phyloP scores from a whole-genome alignment of 2,797 vertebrate genomes.

The Philypnodon macrostomus region DNA sequence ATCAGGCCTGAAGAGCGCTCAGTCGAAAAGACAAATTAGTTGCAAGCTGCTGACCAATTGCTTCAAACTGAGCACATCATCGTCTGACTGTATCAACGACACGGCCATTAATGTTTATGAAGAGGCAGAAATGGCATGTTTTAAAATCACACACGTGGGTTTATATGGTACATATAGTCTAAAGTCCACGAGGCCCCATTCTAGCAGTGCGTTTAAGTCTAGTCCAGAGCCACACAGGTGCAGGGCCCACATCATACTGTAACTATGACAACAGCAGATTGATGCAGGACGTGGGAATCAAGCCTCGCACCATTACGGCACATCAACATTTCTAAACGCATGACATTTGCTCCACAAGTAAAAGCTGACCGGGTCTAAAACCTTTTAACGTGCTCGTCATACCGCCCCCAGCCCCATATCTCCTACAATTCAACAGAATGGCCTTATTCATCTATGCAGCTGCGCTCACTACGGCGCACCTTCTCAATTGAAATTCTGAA shows the following conservation, averaged over 20 bases:
- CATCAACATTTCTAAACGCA: constrained; percentile 5
- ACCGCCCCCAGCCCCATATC: constrained; percentile 62
- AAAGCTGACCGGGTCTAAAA: constrained; percentile 20
- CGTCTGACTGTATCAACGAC: constrained; percentile 57
- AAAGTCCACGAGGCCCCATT: constrained; percentile 49
- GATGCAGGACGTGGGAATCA: constrained; percentile 80
- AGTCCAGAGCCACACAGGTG: constrained; percentile 78
- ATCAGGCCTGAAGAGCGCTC: constrained; percentile 67
- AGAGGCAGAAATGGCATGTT: constrained; percentile 32
- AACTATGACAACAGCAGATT: constrained; percentile 82
- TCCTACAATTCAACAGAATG: constrained; percentile 69
- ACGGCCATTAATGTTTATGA: constrained; percentile 57
- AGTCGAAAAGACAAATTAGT: constrained; percentile 77
- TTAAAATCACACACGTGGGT: constrained; percentile 4
- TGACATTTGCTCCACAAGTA: constrained; percentile 5
- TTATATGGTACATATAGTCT: constrained; percentile 14
- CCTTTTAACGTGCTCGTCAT: constrained; percentile 52
- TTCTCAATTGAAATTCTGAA: constrained; percentile 79
- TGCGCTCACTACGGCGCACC: constrained; percentile 75
- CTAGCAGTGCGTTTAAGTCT: constrained; percentile 49
- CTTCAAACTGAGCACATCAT: constrained; percentile 70
- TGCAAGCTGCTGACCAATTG: constrained; percentile 75
- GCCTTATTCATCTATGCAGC: constrained; percentile 78
- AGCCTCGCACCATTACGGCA: constrained; percentile 50
- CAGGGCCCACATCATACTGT: constrained; percentile 76